Conservation (phyloP, 2,113 vertebrate species). For the Bombycilla garrulus region DNA sequence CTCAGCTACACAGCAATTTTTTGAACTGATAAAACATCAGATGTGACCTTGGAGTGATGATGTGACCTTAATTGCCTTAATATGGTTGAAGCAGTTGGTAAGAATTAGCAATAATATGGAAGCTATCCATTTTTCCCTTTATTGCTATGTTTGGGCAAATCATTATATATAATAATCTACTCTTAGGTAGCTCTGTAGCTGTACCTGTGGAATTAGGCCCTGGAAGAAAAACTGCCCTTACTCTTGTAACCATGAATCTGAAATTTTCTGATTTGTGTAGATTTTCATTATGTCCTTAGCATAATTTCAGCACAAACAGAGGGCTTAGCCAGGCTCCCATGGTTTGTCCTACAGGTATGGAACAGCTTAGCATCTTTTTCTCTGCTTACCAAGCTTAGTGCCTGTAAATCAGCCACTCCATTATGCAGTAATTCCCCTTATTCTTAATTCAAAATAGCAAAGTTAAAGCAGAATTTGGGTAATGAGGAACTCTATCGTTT, state of each 20-base stretch:
- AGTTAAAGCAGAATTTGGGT: conserved; percentile 15
- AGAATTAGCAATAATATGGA: neutral
- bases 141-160: neutral
- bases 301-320: conserved; percentile 37
- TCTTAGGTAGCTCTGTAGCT: neutral
- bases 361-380: conserved; percentile 54
- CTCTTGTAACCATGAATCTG: neutral
- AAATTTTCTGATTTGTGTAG: conserved; percentile 15
- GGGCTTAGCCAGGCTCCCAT: conserved; percentile 47
- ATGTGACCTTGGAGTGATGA: no score
- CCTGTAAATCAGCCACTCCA: conserved; percentile 47
- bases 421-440: conserved; percentile 41
- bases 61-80: no score
- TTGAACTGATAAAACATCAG: neutral
- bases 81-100: neutral
- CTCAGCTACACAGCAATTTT: neutral
- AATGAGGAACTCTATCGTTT: conserved; percentile 10
- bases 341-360: conserved; percentile 57
- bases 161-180: neutral
- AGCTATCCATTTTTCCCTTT: neutral
- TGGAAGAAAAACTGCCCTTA: neutral
- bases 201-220: neutral
- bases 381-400: conserved; percentile 5
- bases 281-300: conserved; percentile 41
- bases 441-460: conserved; percentile 52